phyloP scores from a whole-genome alignment of 2,888 invertebrate genomes.

The Dolomedes plantarius region DNA sequence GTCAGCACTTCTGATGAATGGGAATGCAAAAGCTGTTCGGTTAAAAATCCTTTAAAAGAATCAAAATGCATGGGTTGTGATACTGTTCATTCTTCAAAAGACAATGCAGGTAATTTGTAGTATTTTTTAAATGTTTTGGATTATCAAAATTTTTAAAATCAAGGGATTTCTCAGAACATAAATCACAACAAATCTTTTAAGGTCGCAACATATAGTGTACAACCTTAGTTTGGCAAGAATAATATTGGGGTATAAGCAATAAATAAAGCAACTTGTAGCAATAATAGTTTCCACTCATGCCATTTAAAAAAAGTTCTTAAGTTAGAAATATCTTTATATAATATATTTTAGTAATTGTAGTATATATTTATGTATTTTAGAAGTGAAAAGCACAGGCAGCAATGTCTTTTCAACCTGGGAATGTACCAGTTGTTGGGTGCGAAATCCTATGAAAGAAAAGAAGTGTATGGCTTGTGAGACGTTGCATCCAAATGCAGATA shows the following conservation, averaged over 20 bases:
- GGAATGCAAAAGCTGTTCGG: constrained; percentile 49
- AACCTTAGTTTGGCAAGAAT: too few species aligned
- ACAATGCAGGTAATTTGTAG: constrained; percentile 12
- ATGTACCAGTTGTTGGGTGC: constrained; percentile 48
- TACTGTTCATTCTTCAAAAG: constrained; percentile 21
- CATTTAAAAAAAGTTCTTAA: too few species aligned
- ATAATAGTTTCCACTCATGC: too few species aligned
- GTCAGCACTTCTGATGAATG: not conserved
- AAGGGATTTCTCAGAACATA: too few species aligned
- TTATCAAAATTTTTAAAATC: too few species aligned
- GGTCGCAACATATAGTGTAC: too few species aligned
- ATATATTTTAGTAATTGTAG: too few species aligned
- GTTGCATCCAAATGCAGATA: not conserved
- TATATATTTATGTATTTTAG: too few species aligned
- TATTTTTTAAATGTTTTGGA: not conserved
- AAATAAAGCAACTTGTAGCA: too few species aligned
- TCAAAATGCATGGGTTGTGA: constrained; percentile 58
- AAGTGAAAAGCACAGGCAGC: not conserved
- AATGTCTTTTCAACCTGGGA: constrained; percentile 34
- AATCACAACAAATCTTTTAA: too few species aligned
- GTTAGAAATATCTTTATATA: too few species aligned
- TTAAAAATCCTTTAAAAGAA: constrained; percentile 22
- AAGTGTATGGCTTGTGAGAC: constrained; percentile 66
- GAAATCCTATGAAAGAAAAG: constrained; percentile 24
- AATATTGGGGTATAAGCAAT: too few species aligned